Evolutionary conservation across 2,888 invertebrate species (phyloP), one percentile per base, ranked within the genome.

Genomic region (Eilema depressum): DNA sequence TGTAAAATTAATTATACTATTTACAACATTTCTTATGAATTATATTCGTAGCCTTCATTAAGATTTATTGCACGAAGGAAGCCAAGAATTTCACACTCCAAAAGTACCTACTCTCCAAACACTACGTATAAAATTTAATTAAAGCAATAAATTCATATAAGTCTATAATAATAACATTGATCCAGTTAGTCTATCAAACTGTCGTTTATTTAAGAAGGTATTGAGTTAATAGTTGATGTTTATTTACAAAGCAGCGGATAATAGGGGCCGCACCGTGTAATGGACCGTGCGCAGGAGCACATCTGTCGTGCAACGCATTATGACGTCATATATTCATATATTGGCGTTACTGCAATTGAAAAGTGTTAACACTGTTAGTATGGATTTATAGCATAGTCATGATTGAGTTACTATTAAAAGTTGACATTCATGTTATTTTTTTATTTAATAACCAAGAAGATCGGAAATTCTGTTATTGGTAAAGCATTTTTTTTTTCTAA

Each of bases 261-360:
- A 83, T 77, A 83, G 88, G 89, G 88, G 87, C 79, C 79, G 79
- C 76, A 76, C 71, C 77, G 84, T 85, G 92, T 91, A 94, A 93
- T 93, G 93, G 87, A 86, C 87, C 92, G 92, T 88, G 84, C 84
- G 81, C 80, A 77, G 30, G 70, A 73, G 76, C 86, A 86, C 89
- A 85, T 86, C 87, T 88, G 88, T 80, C 92, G 72, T 59, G 82
- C 91, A 89, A 88, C 83, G 83, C 85, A 84, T 84, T 75, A 82
- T 83, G 82, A 84, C 79, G 79, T 75, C 81, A 73, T 76, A 83
- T 84, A 85, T 85, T 83, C 82, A 86, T 83, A 86, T 82, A 86
- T 84, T 82, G 77, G 73, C 28, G 41, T 60, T 63, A 65, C 70
- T 33, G 20, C 17, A 41, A 62, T 61, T 53, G 41, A 71, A 61